Evolutionary conservation across 2,888 invertebrate species (phyloP), one percentile per base, ranked within the genome.

Genomic region (Hydrotaea cyrtoneurina): DNA sequence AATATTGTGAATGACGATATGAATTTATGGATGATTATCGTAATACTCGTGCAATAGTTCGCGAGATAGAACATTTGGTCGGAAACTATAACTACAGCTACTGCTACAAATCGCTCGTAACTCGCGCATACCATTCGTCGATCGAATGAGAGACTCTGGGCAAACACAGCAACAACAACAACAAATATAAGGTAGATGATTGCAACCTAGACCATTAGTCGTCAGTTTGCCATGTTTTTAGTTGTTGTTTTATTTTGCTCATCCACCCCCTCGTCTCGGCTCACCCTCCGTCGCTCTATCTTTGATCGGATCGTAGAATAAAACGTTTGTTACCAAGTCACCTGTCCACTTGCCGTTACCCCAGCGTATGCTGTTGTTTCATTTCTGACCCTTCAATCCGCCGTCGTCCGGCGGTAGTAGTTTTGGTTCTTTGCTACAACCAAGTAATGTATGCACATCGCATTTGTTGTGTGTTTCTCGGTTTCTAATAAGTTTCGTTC

Each of bases 181-280:
- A 76, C 75, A 59, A 80, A 53, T 26, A 53, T 66, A 23, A 46
- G 36, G 57, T 69, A 78, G 26, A 66, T 19, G 50, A 81, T 78
- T 81, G 75, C 75, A 78, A 84, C 50, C 81, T 62, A 84, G 84
- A 84, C 84, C 66, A 59, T 57, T 79, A 75, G 84, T 76, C 84
- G 84, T 81, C 84, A 78, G 75, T 78, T 75, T 71, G 31, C 59
- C 50, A n/a, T 21, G 57, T 69, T 26, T 77, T 66, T 50, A 57
- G 31, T 78, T 72, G 62, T 3, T 26, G 59, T 26, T 71, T 69
- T 21, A 17, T 82, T 43, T 11, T 69, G 50, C 39, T 8, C 7
- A 23, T 59, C 15, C 15, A n/a, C 17, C 7, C n/a, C n/a, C 31
- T 5, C 39, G n/a, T n/a, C n/a, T n/a, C n/a, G n/a, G 13, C 62